Base-by-base conservation (phyloP, 2,113 vertebrate genomes). In the Melanerpes aurifrons region DNA sequence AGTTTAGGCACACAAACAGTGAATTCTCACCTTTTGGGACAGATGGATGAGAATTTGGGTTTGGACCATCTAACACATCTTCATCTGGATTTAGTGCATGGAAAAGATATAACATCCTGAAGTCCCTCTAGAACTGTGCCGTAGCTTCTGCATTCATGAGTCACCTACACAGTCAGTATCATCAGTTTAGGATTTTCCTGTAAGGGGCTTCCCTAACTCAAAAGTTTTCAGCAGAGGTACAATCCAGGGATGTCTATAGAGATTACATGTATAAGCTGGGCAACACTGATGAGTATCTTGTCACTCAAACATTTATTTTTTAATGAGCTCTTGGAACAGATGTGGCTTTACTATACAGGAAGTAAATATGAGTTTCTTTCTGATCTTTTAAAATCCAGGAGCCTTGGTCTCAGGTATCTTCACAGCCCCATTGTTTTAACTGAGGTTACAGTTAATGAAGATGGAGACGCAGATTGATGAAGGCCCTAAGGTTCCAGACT, bases 391-490 rank as follows among this genome's bases (percentile, higher is more conserved):
- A 70, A 80, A 76, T 53, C 7, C 63, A 56, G 43, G 35, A 56
- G 18, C 78, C 45, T 50, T 3, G 37, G 63, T 68, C 58, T 77
- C 75, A 57, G 70, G 56, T 91, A 89, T 91, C 74, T 72, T 61
- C 9, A 1, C 4, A 3, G 80, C 58, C 47, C 63, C 64, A 2
- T 53, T 80, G 82, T 64, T 86, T 91, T 74, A 73, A 77, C 19
- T 87, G 93, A 91, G 57, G 50, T 56, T 94, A 84, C 56, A 67
- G 85, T 87, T 92, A 73, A 82, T 79, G 77, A 91, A 92, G 70
- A 67, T 3, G 12, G 56, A 94, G 90, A 56, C 45, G 40, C 19
- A 56, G 89, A 73, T 1, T 91, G 95, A 91, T 87, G 92, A 90
- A 69, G 74, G 68, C 71, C 93, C 89, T 83, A 66, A 54, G 89